Percentiles rank a stretch among this genome's conserved stretches.
These are phyloP conservation scores for Hecatera dysodea DNA, from an alignment of 2,888 invertebrate species.

Conservation along the genomic window DNA sequence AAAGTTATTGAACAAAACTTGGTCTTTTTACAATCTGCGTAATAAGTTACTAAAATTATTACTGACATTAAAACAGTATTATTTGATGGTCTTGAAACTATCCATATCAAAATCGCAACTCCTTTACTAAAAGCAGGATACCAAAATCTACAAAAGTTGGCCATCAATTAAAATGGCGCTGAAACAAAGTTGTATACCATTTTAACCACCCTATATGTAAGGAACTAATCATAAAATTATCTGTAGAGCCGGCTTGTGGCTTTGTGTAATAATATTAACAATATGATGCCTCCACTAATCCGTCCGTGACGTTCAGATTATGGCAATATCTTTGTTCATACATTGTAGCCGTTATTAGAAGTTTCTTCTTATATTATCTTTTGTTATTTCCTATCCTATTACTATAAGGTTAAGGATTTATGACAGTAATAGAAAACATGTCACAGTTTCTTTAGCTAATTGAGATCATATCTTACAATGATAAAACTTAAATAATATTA, in stretches of 20 bases:
- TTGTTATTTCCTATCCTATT: constrained; percentile 18
- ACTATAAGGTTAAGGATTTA: background rate
- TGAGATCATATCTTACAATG: background rate
- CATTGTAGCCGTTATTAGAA: constrained; percentile 20
- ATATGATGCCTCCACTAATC: constrained; percentile 31
- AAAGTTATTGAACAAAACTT: too few species aligned
- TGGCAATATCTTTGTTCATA: constrained; percentile 30
- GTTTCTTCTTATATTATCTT: constrained; percentile 8
- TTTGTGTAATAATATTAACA: constrained; percentile 27
- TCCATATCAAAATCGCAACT: too few species aligned
- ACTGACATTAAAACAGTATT: too few species aligned
- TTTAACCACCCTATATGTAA: too few species aligned
- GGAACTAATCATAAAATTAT: constrained; percentile 15
- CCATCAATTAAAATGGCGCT: too few species aligned
- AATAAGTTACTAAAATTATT: too few species aligned
- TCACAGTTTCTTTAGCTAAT: background rate
- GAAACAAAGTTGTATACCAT: too few species aligned
- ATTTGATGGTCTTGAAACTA: too few species aligned
- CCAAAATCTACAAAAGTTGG: too few species aligned
- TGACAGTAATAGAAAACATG: background rate
- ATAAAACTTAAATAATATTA: background rate
- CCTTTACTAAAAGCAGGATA: too few species aligned
- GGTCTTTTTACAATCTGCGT: too few species aligned
- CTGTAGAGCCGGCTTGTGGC: background rate
- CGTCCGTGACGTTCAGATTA: constrained; percentile 26